Base-by-base conservation (phyloP, 53 echinoderm and acorn worm genomes). In the Paracentrotus lividus region DNA sequence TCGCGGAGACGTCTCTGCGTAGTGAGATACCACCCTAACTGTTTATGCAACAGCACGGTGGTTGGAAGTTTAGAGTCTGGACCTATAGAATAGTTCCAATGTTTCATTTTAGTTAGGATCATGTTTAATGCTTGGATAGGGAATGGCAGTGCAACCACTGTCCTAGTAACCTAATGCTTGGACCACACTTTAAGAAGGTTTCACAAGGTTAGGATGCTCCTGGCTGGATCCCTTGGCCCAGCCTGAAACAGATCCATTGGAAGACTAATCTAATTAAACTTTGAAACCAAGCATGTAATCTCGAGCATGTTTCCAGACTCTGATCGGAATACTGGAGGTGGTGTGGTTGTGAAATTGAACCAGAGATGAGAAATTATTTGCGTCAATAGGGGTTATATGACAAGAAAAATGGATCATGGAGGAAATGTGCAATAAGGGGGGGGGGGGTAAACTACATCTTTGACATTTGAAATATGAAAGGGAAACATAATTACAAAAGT, bases 111-210 rank as follows among this genome's bases (percentile, higher is more conserved):
- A 32, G 36, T 40, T 26, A 32, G 72, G 36, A 72, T 72, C 40
- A 47, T 26, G 47, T 49, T 81, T 26, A n/a, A 26, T 27, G 3
- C 9, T 21, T 45, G 44, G 47, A 47, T 44, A 5, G 47, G 81
- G 26, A 47, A 45, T 47, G 26, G 6, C 26, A 47, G 45, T 47
- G 26, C 27, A 24, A 33, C 47, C 47, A 26, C 26, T 49, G 8
- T 47, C 8, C n/a, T 10, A 27, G 86, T 33, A 86, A 86, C 36
- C 36, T 0, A 55, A 86, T 18, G 33, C 56, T 33, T 20, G 86
- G 86, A 86, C 86, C 86, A 86, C 86, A 86, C 56, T 56, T 34
- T 56, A 56, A 33, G 86, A 86, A 56, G 85, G 86, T 86, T 86
- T 12, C 32, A 56, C 56, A 55, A 86, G 56, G 86, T 86, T 52